Percentiles rank a stretch among this genome's conserved stretches.
These are phyloP conservation scores for Eurytoma adleriae DNA, from an alignment of 2,888 invertebrate species.

Conservation along the genomic window DNA sequence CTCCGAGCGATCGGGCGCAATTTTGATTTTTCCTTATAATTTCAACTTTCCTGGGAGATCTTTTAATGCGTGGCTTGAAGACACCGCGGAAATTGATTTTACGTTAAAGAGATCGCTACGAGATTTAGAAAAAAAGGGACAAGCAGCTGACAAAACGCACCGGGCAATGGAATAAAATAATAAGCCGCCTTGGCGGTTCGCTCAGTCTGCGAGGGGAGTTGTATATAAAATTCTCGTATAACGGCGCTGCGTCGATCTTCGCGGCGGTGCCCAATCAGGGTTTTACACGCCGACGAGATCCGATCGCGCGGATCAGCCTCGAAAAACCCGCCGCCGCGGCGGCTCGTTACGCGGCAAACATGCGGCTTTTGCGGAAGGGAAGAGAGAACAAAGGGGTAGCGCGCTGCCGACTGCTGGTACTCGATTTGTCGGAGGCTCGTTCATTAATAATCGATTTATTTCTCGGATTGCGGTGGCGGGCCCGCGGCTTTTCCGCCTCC, in stretches of 20 bases:
- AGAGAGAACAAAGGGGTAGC: slow-evolving; percentile 18
- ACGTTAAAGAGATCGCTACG: too few relatives aligned
- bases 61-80: too few relatives aligned
- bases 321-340: not conserved
- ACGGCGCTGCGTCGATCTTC: not conserved
- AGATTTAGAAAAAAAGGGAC: too few relatives aligned
- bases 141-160: too few relatives aligned
- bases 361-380: slow-evolving; percentile 20
- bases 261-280: slow-evolving; percentile 37
- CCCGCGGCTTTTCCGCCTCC: not conserved
- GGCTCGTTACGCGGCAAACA: not conserved
- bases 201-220: too few relatives aligned
- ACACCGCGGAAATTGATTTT: too few relatives aligned
- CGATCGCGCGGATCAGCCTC: not conserved
- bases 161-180: too few relatives aligned
- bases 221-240: not conserved
- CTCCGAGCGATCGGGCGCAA: not conserved
- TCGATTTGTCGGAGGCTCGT: not conserved
- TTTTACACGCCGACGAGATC: slow-evolving; percentile 27
- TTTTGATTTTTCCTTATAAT: not conserved
- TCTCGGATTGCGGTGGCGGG: slow-evolving; percentile 14
- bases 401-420: not conserved
- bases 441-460: slow-evolving; percentile 12
- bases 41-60: not conserved
- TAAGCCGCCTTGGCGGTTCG: too few relatives aligned